A percentile compares a stretch with the other conserved stretches of the same genome.
These are phyloP conservation scores for Himalopsyche anomala DNA, from an alignment of 2,888 invertebrate genomes.

Conservation along the genomic window DNA sequence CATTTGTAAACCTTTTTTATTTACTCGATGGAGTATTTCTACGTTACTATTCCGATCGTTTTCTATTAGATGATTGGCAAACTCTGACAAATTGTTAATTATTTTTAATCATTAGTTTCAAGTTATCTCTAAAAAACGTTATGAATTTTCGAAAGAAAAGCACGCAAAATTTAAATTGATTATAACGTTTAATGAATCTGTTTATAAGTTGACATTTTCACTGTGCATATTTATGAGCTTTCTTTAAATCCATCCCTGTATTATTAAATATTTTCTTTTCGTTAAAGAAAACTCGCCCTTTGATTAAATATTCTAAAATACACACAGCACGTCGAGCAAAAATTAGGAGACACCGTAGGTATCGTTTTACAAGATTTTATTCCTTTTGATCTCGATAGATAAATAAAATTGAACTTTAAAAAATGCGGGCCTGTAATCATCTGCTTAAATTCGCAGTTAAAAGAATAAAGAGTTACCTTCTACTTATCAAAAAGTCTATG, in stretches of 20 bases:
- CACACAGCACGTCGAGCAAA: background rate
- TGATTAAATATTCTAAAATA: slow-evolving; percentile 14
- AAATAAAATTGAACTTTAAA: slow-evolving; percentile 27
- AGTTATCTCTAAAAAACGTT: too few relatives aligned
- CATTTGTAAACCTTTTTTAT: too few relatives aligned
- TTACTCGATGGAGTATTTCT: too few relatives aligned
- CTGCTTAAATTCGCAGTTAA: background rate
- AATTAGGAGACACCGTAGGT: background rate
- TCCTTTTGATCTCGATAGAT: slow-evolving; percentile 32
- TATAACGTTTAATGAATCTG: background rate
- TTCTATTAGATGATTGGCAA: too few relatives aligned
- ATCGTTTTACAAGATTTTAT: background rate
- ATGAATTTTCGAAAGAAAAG: too few relatives aligned
- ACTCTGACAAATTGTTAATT: too few relatives aligned
- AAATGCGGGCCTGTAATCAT: slow-evolving; percentile 29
- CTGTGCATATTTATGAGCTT: background rate
- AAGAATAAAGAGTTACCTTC: slow-evolving; percentile 17
- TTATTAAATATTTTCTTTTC: slow-evolving; percentile 33
- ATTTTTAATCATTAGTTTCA: too few relatives aligned
- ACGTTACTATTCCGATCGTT: too few relatives aligned
- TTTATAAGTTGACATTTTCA: background rate
- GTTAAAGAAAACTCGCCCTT: background rate
- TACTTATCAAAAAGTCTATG: background rate
- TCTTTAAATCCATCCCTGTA: background rate
- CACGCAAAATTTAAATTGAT: background rate